Percentiles rank a stretch among this genome's conserved stretches.
Evolutionary conservation across 1,140 invertebrate species (phyloP).

Genomic region (Limonius californicus): DNA sequence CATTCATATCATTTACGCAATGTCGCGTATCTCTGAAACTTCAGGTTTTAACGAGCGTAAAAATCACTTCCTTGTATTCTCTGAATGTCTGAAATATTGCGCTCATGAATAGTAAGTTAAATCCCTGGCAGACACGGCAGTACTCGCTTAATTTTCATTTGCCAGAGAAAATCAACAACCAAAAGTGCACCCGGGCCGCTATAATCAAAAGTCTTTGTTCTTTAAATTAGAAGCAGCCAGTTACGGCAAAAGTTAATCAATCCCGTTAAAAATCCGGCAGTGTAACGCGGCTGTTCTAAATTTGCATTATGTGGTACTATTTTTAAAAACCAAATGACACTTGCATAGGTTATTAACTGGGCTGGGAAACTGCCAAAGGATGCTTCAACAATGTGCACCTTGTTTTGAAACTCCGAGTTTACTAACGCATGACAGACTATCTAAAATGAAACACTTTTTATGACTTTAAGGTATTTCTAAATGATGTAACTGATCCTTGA

Average conservation of each 20-base stretch:
- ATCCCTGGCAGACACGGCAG: too few relatives aligned
- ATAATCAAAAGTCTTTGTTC: too few relatives aligned
- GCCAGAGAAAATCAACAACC: too few relatives aligned
- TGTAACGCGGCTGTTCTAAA: neutral
- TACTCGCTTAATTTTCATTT: too few relatives aligned
- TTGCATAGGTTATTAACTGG: conserved; percentile 13
- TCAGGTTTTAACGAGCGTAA: too few relatives aligned
- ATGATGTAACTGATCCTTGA: neutral
- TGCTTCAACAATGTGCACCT: conserved; percentile 6
- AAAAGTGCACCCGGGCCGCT: too few relatives aligned
- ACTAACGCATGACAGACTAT: neutral
- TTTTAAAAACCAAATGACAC: conserved; percentile 9
- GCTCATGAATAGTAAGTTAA: too few relatives aligned
- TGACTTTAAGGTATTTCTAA: neutral
- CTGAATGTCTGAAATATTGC: too few relatives aligned
- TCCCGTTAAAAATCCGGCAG: neutral
- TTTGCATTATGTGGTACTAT: conserved; percentile 8
- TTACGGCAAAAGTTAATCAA: neutral
- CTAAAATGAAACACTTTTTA: neutral
- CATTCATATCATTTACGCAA: too few relatives aligned
- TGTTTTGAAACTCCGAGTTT: neutral
- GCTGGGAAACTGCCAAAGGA: neutral
- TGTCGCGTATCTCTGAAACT: too few relatives aligned
- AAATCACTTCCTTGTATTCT: too few relatives aligned
- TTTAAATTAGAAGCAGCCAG: too few relatives aligned